Conservation (phyloP, 2,888 invertebrate species). For the Drosophila mimetica region DNA sequence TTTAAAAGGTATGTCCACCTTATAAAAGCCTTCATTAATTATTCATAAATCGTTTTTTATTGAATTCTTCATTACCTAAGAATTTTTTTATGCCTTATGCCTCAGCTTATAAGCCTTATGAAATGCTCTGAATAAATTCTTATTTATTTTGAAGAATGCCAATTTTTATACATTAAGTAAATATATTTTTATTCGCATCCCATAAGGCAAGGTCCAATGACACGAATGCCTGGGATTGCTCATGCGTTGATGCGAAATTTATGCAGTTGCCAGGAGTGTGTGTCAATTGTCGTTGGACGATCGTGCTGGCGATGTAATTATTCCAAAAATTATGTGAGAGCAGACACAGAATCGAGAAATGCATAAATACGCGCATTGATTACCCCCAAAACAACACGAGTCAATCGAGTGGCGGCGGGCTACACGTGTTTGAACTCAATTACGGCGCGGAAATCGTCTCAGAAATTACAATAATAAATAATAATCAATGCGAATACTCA, state of each 20-base stretch:
- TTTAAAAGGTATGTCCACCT: neutral
- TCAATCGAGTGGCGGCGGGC: neutral
- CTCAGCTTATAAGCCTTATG: neutral
- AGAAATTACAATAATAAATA: slow-evolving; percentile 1
- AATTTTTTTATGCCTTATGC: neutral
- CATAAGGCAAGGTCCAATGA: slow-evolving; percentile 41
- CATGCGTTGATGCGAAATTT: slow-evolving; percentile 46
- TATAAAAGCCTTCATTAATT: neutral
- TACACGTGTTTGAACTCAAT: slow-evolving; percentile 38
- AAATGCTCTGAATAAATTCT: neutral
- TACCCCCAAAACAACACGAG: slow-evolving; percentile 14
- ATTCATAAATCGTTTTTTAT: too few species aligned
- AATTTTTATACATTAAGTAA: neutral
- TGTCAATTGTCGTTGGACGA: slow-evolving; percentile 37
- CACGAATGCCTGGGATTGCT: slow-evolving; percentile 27
- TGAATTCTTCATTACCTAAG: neutral
- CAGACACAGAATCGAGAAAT: slow-evolving; percentile 50
- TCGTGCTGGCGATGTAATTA: slow-evolving; percentile 53
- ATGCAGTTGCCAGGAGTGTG: slow-evolving; percentile 46
- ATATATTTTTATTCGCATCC: slow-evolving; percentile 1
- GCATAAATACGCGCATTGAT: slow-evolving; percentile 30
- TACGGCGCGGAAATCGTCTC: slow-evolving; percentile 11
- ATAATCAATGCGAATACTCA: slow-evolving; percentile 14
- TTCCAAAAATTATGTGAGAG: slow-evolving; percentile 54
- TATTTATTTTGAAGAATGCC: neutral